Base-by-base conservation (phyloP, 1,140 invertebrate species). In the Megathymus violae region DNA sequence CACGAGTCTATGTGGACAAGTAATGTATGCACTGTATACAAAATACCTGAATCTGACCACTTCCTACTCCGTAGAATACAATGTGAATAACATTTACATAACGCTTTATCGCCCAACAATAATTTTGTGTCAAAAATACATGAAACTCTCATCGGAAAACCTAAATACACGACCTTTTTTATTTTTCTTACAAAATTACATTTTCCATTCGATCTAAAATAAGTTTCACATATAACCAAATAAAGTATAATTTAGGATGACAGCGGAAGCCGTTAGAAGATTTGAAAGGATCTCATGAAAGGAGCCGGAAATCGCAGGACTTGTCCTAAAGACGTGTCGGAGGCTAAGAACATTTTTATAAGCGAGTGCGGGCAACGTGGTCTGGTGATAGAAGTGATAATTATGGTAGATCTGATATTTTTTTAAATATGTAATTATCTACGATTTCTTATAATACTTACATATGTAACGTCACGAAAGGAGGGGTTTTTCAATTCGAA, bases 61-160 rank as follows among this genome's bases (percentile, higher is more conserved):
- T n/a, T n/a, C n/a, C n/a, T n/a, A n/a, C n/a, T n/a, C n/a, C n/a
- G n/a, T n/a, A n/a, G n/a, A n/a, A n/a, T n/a, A n/a, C n/a, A n/a
- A n/a, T n/a, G n/a, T n/a, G n/a, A n/a, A n/a, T n/a, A n/a, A n/a
- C n/a, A n/a, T n/a, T n/a, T 51, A 50, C 47, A 67, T 62, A 67
- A 41, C 52, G 13, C 25, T 17, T 10, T 14, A 46, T 51, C 52
- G 27, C 11, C 50, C 54, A 54, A 52, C 58, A 51, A 59, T 41
- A 60, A 60, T 59, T 58, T 64, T 61, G 62, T 72, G 64, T 69
- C 65, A 63, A 48, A 51, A 52, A 67, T 65, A 60, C 64, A 66
- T 60, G 63, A 68, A 68, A 71, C 71, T 66, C 62, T 65, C 67
- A 74, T 74, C 68, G 51, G 47, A 58, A 63, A 64, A 70, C 71